Evolutionary conservation across 1,140 invertebrate genomes (phyloP).

Genomic region (Drosophila bifasciata): DNA sequence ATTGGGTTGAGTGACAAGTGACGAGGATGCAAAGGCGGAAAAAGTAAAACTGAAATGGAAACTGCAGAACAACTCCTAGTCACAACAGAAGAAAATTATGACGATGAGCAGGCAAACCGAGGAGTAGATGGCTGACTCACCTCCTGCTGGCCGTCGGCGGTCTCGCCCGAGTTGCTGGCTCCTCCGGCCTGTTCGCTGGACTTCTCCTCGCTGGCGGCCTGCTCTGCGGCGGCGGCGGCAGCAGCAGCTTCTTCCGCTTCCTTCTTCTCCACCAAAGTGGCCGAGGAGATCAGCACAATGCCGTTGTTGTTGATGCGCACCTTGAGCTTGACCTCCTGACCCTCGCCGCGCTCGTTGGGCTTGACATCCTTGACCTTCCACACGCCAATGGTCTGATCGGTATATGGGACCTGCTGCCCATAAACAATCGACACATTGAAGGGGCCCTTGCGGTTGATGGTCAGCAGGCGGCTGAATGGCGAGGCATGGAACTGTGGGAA

Average conservation of each 20-base stretch:
- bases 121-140: slow-evolving; percentile 71
- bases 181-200: slow-evolving; percentile 72
- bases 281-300: slow-evolving; percentile 93
- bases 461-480: slow-evolving; percentile 97
- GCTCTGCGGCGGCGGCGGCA: slow-evolving; percentile 72
- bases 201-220: slow-evolving; percentile 73
- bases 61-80: slow-evolving; percentile 40
- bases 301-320: slow-evolving; percentile 97
- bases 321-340: slow-evolving; percentile 97
- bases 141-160: slow-evolving; percentile 84
- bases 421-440: slow-evolving; percentile 95
- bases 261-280: slow-evolving; percentile 93
- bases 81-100: slow-evolving; percentile 27
- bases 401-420: slow-evolving; percentile 88
- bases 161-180: slow-evolving; percentile 80
- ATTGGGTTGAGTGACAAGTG: too few relatives aligned
- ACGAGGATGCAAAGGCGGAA: slow-evolving; percentile 33
- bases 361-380: slow-evolving; percentile 94
- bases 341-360: slow-evolving; percentile 93
- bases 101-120: slow-evolving; percentile 1
- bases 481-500: slow-evolving; percentile 94
- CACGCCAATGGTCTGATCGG: slow-evolving; percentile 92
- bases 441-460: slow-evolving; percentile 94
- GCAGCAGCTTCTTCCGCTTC: slow-evolving; percentile 87
- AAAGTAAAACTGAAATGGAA: slow-evolving; percentile 3